These are phyloP conservation scores for Trichonephila inaurata DNA, from an alignment of 1,140 invertebrate genomes.

Conservation along the genomic window DNA sequence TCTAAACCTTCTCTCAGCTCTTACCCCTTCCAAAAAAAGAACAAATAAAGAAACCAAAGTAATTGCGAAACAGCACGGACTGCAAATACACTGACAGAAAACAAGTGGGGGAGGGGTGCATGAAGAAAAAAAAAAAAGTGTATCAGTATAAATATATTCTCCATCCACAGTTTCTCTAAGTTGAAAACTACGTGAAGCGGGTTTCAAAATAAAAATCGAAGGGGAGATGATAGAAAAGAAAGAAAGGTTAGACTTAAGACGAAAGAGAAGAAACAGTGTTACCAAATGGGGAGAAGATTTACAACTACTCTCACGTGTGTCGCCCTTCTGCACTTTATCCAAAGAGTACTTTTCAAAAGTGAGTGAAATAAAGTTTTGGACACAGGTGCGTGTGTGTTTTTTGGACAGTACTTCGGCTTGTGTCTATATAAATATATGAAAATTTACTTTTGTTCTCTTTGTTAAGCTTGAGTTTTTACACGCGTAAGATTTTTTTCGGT, in stretches of 20 bases:
- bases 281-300: slow-evolving; percentile 48
- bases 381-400: slow-evolving; percentile 57
- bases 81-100: slow-evolving; percentile 68
- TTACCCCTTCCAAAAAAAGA: not conserved
- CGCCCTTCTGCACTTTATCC: slow-evolving; percentile 31
- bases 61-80: slow-evolving; percentile 59
- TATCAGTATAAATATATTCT: slow-evolving; percentile 57
- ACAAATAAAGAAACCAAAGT: slow-evolving; percentile 32
- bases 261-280: slow-evolving; percentile 32
- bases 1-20: not conserved
- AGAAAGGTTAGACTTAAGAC: slow-evolving; percentile 23
- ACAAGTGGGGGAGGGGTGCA: slow-evolving; percentile 20
- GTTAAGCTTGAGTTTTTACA: not conserved
- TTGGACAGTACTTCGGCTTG: slow-evolving; percentile 1
- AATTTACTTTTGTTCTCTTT: not conserved
- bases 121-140: slow-evolving; percentile 29
- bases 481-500: not conserved
- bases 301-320: slow-evolving; percentile 48
- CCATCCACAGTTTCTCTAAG: slow-evolving; percentile 45
- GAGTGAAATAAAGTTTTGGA: slow-evolving; percentile 47
- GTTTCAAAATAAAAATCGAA: slow-evolving; percentile 58
- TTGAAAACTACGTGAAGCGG: slow-evolving; percentile 61
- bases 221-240: slow-evolving; percentile 33
- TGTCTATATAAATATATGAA: not conserved
- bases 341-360: slow-evolving; percentile 31